A percentile compares a stretch with the other conserved stretches of the same genome.
Evolutionary conservation across 2,113 vertebrate species (phyloP).

Genomic region (Pteropus alecto): DNA sequence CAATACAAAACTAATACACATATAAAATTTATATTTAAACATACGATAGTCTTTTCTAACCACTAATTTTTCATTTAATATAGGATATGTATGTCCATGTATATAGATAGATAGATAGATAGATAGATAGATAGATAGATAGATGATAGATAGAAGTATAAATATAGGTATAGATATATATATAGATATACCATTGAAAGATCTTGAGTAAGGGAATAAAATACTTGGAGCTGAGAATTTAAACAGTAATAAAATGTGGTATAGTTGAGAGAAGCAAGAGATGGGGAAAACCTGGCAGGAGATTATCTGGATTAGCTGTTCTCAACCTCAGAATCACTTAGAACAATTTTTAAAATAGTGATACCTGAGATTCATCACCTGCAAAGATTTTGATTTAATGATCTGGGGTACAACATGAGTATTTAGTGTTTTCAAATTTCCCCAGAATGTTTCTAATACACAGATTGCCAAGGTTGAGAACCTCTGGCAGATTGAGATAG

Average conservation of each 20-base stretch:
- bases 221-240: background rate
- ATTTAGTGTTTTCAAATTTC: background rate
- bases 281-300: background rate
- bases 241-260: background rate
- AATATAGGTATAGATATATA: background rate
- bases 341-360: constrained; percentile 8
- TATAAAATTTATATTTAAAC: constrained; percentile 37
- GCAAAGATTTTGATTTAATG: background rate
- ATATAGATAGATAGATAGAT: background rate
- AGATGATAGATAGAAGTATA: background rate
- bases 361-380: background rate
- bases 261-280: background rate
- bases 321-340: background rate
- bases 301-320: background rate
- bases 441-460: background rate
- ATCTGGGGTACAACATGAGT: background rate
- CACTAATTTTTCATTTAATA: background rate
- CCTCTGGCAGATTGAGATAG: background rate
- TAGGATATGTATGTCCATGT: background rate
- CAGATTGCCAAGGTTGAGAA: background rate
- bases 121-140: background rate
- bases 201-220: background rate
- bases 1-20: background rate
- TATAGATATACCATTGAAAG: background rate
- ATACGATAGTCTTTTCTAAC: background rate